These are phyloP conservation scores for Myoxocephalus aenaeus DNA, from an alignment of 2,797 vertebrate genomes.

Conservation along the genomic window DNA sequence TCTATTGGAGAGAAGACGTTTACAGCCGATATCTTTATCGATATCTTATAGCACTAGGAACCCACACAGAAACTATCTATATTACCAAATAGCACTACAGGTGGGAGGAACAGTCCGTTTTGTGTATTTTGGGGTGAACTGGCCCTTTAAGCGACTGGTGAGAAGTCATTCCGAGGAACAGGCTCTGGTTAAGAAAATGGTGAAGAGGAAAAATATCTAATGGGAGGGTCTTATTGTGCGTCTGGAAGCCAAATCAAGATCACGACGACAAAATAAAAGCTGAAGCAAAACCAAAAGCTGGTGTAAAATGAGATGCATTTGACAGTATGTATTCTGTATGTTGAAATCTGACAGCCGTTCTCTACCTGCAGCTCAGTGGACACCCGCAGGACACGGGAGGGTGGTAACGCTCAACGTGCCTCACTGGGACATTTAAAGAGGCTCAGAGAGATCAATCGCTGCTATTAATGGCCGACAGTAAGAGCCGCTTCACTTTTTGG, in stretches of 20 bases:
- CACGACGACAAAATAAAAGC: constrained; percentile 44
- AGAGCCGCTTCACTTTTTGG: constrained; percentile 19
- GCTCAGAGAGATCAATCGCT: constrained; percentile 14
- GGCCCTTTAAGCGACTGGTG: neutral
- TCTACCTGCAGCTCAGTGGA: constrained; percentile 38
- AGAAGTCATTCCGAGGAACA: neutral
- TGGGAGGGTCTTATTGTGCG: neutral
- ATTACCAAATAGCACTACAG: neutral
- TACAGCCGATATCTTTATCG: no score
- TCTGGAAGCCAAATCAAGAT: constrained; percentile 34
- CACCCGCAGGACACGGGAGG: neutral
- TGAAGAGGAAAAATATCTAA: neutral
- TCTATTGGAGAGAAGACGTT: neutral
- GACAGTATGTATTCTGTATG: constrained; percentile 78
- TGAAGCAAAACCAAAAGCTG: constrained; percentile 58
- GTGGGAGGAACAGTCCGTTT: neutral
- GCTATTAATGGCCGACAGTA: neutral
- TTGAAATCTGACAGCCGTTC: constrained; percentile 70
- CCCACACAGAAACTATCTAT: no score
- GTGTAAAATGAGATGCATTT: constrained; percentile 69
- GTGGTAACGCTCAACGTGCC: neutral
- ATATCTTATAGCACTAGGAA: neutral
- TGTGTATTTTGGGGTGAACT: neutral
- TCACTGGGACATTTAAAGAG: neutral
- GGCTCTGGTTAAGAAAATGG: neutral